Conservation (phyloP, 2,888 invertebrate genomes). For the Oscheius onirici region DNA sequence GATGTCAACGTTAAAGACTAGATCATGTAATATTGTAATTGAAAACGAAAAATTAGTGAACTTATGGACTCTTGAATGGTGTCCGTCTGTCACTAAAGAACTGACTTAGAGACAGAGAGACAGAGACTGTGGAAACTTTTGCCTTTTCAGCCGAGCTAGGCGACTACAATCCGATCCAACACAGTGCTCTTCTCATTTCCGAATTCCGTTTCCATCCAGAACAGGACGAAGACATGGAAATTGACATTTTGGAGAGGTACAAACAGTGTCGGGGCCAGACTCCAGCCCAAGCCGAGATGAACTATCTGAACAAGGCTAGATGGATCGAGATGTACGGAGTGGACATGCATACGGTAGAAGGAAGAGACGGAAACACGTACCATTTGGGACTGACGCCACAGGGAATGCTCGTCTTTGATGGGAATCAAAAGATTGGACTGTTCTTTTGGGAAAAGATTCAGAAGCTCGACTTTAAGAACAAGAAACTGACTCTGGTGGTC, state of each 20-base stretch:
- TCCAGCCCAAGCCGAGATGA: slow-evolving; percentile 93
- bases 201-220: slow-evolving; percentile 95
- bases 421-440: slow-evolving; percentile 91
- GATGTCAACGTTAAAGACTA: too few relatives aligned
- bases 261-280: slow-evolving; percentile 80
- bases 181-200: slow-evolving; percentile 95
- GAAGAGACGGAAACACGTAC: slow-evolving; percentile 89
- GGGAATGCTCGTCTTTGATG: slow-evolving; percentile 97
- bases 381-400: slow-evolving; percentile 95
- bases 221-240: slow-evolving; percentile 80
- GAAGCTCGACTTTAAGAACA: slow-evolving; percentile 95
- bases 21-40: too few relatives aligned
- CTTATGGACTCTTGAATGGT: too few relatives aligned
- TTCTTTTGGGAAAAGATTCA: slow-evolving; percentile 99
- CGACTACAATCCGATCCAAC: slow-evolving; percentile 89
- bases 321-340: slow-evolving; percentile 99
- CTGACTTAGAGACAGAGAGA: too few relatives aligned
- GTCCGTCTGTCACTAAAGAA: too few relatives aligned
- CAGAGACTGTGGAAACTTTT: neutral
- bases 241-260: slow-evolving; percentile 90
- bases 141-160: slow-evolving; percentile 86
- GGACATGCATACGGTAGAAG: slow-evolving; percentile 93
- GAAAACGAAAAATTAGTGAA: too few relatives aligned
- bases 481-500: slow-evolving; percentile 93
- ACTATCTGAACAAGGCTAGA: slow-evolving; percentile 87